Evolutionary conservation across 1,140 invertebrate species (phyloP), one percentile per base, ranked within the genome.

Genomic region (Brachionus sp.): DNA sequence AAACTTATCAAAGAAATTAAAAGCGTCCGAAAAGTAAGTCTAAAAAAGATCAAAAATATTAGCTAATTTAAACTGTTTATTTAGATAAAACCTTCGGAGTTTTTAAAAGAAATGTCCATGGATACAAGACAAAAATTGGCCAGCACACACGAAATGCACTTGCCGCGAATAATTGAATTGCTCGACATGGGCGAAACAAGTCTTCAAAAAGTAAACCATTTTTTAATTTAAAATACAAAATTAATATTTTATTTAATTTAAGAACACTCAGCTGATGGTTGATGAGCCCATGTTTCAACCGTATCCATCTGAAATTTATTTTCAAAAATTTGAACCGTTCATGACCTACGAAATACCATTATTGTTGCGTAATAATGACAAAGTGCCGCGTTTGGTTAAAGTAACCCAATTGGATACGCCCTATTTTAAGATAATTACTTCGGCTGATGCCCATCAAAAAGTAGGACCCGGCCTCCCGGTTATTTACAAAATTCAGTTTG

Each of bases 281-380:
- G 77, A 80, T n/a, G 88, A 89, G 80, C 88, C 88, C 35, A 86
- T 89, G 86, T 89, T 89, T 84, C 89, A 89, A 68, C 89, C 89
- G 83, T 89, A 87, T 84, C 89, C 89, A 39, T 89, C 89, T 73
- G 88, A 88, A 68, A 86, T 89, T n/a, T 88, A 85, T 78, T 89
- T 89, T 84, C 88, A 89, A 84, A 87, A 88, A 80, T 89, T 86
- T 86, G 85, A 88, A 35, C 88, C 88, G 7, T 88, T 88, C 86
- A 85, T 88, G 75, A 86, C 86, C 9, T 88, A 89, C 86, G 87
- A 89, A 85, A 86, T 89, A 7, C 88, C 89, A 19, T 84, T 89
- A 13, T 83, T 87, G 46, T 85, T 89, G 4, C 85, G 88, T 83
- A 89, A 89, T 82, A 89, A 89, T 86, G 89, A 89, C 77, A 89